These are phyloP conservation scores for Netelia melanura DNA, from an alignment of 2,888 invertebrate genomes.

Conservation along the genomic window DNA sequence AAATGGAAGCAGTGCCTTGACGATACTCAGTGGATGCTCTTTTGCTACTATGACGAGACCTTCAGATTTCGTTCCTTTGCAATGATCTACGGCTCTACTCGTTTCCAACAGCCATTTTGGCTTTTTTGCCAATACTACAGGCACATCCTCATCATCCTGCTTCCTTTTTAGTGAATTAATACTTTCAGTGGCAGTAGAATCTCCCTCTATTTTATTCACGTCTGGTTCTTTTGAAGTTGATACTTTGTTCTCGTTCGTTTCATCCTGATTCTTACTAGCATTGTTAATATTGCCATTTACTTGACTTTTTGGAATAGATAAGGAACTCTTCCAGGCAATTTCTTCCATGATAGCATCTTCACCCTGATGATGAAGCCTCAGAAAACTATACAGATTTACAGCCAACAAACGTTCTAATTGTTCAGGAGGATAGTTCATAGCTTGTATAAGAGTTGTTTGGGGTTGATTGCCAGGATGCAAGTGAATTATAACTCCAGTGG, in stretches of 20 bases:
- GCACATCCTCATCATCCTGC: conserved; percentile 34
- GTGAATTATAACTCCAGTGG: conserved; percentile 89
- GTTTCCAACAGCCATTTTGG: conserved; percentile 78
- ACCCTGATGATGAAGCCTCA: conserved; percentile 89
- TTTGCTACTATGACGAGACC: conserved; percentile 92
- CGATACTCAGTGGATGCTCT: conserved; percentile 94
- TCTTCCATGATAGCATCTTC: conserved; percentile 78
- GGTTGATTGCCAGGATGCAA: conserved; percentile 93
- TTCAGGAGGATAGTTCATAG: conserved; percentile 92
- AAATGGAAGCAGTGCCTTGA: conserved; percentile 91
- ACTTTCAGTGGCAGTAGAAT: neutral
- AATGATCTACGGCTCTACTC: conserved; percentile 87
- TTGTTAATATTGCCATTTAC: conserved; percentile 13
- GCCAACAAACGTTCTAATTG: conserved; percentile 90
- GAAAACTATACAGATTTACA: conserved; percentile 91
- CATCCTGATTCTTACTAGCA: conserved; percentile 71
- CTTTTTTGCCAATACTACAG: conserved; percentile 67
- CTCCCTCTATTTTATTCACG: neutral
- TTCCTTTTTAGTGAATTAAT: conserved; percentile 52
- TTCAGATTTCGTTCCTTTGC: conserved; percentile 88
- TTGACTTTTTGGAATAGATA: neutral
- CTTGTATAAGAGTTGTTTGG: conserved; percentile 91
- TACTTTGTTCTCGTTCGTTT: neutral
- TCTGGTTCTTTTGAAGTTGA: neutral
- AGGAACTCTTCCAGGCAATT: conserved; percentile 54